Conservation (phyloP, 2,797 vertebrate genomes). For the Hypotaenidia okinawae region DNA sequence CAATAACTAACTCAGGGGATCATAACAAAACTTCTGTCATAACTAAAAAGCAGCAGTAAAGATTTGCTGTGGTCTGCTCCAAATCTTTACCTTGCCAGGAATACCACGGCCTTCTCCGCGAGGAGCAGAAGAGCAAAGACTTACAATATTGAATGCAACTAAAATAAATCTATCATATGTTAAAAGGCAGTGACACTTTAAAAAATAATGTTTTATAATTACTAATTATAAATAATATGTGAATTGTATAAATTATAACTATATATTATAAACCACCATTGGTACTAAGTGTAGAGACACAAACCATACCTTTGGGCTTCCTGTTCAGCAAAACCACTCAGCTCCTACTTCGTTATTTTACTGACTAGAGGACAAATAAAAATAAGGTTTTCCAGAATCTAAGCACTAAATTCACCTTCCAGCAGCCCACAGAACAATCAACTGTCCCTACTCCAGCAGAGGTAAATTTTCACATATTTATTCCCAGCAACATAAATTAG, state of each 20-base stretch:
- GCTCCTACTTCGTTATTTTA: background rate
- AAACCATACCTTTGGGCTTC: background rate
- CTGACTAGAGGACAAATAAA: background rate
- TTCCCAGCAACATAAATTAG: background rate
- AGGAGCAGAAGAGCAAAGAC: background rate
- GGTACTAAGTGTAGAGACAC: background rate
- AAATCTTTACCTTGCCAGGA: background rate
- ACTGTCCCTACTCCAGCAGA: background rate
- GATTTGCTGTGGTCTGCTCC: background rate
- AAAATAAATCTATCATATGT: background rate
- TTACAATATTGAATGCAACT: background rate
- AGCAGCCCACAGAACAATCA: background rate
- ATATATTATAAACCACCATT: background rate
- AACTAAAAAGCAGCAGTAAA: background rate
- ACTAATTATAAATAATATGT: slow-evolving; percentile 1
- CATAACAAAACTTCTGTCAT: background rate
- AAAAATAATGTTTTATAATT: background rate
- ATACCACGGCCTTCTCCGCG: background rate
- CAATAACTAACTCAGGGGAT: background rate
- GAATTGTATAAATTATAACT: background rate
- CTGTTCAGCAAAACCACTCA: background rate
- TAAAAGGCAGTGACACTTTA: background rate
- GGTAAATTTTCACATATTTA: background rate
- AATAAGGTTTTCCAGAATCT: background rate
- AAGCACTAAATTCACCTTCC: background rate